These are phyloP conservation scores for Bos indicus DNA, from an alignment of 2,113 vertebrate genomes.

Conservation along the genomic window DNA sequence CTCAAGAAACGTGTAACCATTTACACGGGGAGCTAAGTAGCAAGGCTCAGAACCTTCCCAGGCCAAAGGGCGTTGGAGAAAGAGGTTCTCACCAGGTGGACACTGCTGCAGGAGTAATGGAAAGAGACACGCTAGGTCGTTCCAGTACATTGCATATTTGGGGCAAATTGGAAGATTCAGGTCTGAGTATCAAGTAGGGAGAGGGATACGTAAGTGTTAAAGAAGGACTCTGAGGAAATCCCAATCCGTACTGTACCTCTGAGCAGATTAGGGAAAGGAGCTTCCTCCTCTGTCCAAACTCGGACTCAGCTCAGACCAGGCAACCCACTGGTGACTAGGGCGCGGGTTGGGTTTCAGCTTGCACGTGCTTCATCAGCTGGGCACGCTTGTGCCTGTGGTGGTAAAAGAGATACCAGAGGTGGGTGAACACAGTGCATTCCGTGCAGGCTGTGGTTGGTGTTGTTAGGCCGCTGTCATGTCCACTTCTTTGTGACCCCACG, in stretches of 20 bases:
- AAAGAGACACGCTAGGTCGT: background rate
- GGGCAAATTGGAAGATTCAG: background rate
- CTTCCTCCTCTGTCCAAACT: background rate
- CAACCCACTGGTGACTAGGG: background rate
- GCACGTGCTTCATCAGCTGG: accelerated
- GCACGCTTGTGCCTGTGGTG: accelerated
- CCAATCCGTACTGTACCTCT: background rate
- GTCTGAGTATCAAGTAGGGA: background rate
- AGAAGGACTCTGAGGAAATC: background rate
- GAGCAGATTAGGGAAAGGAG: background rate
- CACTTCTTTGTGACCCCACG: background rate
- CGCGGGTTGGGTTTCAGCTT: background rate
- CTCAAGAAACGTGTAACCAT: background rate
- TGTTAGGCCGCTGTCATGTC: background rate
- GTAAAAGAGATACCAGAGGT: background rate
- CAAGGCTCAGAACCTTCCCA: background rate
- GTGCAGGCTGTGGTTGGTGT: background rate
- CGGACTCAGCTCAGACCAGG: background rate
- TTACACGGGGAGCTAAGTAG: background rate
- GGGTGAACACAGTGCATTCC: background rate
- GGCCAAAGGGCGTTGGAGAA: background rate
- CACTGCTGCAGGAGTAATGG: background rate
- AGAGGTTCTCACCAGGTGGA: background rate
- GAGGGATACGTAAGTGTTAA: background rate
- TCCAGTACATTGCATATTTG: background rate